phyloP scores from a whole-genome alignment of 1,140 invertebrate species.

The Megathymus violae region DNA sequence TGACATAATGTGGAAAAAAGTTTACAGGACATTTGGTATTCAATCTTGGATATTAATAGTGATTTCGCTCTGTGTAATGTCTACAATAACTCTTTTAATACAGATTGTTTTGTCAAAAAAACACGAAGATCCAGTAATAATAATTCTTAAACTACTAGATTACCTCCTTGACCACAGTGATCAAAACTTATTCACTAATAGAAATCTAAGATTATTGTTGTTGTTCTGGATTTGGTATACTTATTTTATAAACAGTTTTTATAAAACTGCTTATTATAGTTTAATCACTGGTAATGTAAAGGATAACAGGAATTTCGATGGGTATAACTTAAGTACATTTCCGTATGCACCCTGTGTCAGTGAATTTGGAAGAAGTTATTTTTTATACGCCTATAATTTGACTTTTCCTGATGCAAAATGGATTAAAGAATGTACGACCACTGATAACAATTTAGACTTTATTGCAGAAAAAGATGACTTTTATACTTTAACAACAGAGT shows the following conservation, averaged over 20 bases:
- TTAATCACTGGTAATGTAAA: slow-evolving; percentile 49
- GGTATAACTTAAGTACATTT: slow-evolving; percentile 37
- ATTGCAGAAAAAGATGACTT: slow-evolving; percentile 44
- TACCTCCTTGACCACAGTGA: slow-evolving; percentile 49
- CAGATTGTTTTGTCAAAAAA: slow-evolving; percentile 23
- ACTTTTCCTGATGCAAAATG: slow-evolving; percentile 39
- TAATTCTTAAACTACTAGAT: slow-evolving; percentile 51
- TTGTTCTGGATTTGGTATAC: slow-evolving; percentile 61
- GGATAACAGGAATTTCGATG: slow-evolving; percentile 23
- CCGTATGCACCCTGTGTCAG: slow-evolving; percentile 52
- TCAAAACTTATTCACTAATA: slow-evolving; percentile 38
- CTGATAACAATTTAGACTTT: slow-evolving; percentile 39
- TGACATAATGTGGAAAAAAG: slow-evolving; percentile 51
- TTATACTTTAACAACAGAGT: slow-evolving; percentile 50
- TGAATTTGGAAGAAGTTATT: slow-evolving; percentile 38
- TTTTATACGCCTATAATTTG: slow-evolving; percentile 46
- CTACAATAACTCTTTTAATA: slow-evolving; percentile 29
- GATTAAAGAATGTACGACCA: slow-evolving; percentile 38
- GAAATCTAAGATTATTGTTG: slow-evolving; percentile 43
- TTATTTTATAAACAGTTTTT: slow-evolving; percentile 61
- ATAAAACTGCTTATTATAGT: slow-evolving; percentile 54
- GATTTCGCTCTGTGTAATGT: slow-evolving; percentile 28
- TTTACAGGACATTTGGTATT: slow-evolving; percentile 51
- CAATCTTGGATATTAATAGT: slow-evolving; percentile 50
- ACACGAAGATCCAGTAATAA: slow-evolving; percentile 21